Evolutionary conservation across 2,113 vertebrate species (phyloP).

Genomic region (Poecile atricapillus): DNA sequence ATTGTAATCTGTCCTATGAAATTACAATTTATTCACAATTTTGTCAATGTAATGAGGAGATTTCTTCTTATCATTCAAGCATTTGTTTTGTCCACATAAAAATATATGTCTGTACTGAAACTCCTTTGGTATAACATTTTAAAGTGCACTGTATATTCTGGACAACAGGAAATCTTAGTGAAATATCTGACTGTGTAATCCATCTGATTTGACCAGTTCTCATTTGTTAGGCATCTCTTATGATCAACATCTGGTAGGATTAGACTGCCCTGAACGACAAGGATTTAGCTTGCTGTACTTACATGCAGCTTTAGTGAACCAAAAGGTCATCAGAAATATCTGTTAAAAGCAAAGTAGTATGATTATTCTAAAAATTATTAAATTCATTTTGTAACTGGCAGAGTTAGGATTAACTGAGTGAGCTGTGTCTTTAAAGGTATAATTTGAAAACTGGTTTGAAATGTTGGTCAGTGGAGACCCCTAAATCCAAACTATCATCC

Average conservation of each 20-base stretch:
- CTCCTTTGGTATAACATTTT: background rate
- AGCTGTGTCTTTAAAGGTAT: background rate
- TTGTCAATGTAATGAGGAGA: background rate
- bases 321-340: slow-evolving; percentile 29
- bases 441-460: background rate
- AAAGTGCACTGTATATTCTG: background rate
- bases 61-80: background rate
- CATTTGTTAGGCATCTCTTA: slow-evolving; percentile 52
- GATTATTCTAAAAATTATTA: slow-evolving; percentile 50
- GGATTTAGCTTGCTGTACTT: slow-evolving; percentile 51
- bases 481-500: background rate
- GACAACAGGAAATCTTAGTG: background rate
- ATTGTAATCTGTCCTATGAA: background rate
- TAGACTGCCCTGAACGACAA: slow-evolving; percentile 31
- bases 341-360: slow-evolving; percentile 53
- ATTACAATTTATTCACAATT: background rate
- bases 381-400: background rate
- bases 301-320: slow-evolving; percentile 37
- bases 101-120: background rate
- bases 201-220: slow-evolving; percentile 45
- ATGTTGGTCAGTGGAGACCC: background rate
- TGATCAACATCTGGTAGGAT: slow-evolving; percentile 59
- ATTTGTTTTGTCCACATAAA: background rate
- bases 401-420: background rate
- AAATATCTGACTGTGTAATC: slow-evolving; percentile 48